Conservation (phyloP, 2,888 invertebrate genomes). For the Chrysolina haemoptera region DNA sequence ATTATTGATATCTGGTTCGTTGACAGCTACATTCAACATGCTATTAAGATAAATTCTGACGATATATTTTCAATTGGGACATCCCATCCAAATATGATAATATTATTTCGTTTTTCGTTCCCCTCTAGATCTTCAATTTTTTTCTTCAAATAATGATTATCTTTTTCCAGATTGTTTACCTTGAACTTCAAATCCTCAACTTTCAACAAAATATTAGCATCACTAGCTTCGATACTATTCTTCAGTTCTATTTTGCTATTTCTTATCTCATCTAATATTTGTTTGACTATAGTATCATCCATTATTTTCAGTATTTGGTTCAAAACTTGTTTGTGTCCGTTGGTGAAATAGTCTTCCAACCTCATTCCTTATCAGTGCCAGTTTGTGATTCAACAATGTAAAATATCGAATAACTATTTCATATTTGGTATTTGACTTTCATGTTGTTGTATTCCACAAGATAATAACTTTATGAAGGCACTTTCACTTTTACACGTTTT, state of each 20-base stretch:
- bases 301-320: background rate
- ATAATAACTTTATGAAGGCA: background rate
- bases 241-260: background rate
- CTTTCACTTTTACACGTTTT: background rate
- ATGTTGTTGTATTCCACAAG: background rate
- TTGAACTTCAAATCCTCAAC: background rate
- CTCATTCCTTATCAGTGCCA: background rate
- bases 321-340: background rate
- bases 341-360: background rate
- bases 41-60: background rate
- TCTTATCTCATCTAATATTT: background rate
- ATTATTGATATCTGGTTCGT: background rate
- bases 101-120: background rate
- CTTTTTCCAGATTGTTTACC: background rate
- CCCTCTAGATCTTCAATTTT: background rate
- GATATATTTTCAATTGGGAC: background rate
- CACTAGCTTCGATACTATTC: background rate
- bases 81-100: too few species aligned
- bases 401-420: background rate
- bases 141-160: background rate
- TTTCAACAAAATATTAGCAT: background rate
- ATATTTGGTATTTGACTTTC: background rate
- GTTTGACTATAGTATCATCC: background rate
- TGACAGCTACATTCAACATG: background rate
- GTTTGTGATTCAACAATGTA: background rate